Percentiles rank a stretch among this genome's conserved stretches.
phyloP scores from a whole-genome alignment of 2,113 vertebrate species.

The Aegotheles bennettii region DNA sequence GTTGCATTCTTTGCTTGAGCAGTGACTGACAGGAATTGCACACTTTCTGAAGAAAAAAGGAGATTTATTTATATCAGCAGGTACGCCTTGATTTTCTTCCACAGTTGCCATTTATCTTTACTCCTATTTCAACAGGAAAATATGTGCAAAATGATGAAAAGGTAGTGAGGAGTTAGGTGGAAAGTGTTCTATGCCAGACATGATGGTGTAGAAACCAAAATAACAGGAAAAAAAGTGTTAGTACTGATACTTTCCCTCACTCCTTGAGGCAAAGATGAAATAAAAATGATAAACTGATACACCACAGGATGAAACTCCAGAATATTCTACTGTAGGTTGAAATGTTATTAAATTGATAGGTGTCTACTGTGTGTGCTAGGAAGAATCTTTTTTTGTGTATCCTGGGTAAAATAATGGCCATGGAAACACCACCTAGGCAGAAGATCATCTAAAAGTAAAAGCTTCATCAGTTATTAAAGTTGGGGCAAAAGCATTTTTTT shows the following conservation, averaged over 20 bases:
- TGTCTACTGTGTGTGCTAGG: not conserved
- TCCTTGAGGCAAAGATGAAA: not conserved
- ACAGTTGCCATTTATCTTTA: not conserved
- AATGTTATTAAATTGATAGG: not conserved
- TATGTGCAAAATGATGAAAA: not conserved
- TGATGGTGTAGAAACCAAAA: not conserved
- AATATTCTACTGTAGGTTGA: not conserved
- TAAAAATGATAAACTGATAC: not conserved
- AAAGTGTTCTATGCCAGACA: not conserved
- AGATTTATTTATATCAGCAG: not conserved
- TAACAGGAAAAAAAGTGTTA: not conserved
- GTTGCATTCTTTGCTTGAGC: not conserved
- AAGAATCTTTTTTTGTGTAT: not conserved
- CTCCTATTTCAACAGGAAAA: not conserved
- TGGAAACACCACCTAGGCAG: not conserved
- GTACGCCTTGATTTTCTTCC: not conserved
- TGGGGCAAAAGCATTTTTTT: not conserved
- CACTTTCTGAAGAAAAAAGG: not conserved
- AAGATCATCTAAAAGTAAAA: not conserved
- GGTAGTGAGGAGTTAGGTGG: not conserved
- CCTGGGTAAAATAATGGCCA: not conserved
- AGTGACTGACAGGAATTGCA: not conserved
- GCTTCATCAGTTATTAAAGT: not conserved
- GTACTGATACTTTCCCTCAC: not conserved
- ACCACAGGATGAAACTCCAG: not conserved